Conservation (phyloP, 2,797 vertebrate species). For the Xerus rutilus region DNA sequence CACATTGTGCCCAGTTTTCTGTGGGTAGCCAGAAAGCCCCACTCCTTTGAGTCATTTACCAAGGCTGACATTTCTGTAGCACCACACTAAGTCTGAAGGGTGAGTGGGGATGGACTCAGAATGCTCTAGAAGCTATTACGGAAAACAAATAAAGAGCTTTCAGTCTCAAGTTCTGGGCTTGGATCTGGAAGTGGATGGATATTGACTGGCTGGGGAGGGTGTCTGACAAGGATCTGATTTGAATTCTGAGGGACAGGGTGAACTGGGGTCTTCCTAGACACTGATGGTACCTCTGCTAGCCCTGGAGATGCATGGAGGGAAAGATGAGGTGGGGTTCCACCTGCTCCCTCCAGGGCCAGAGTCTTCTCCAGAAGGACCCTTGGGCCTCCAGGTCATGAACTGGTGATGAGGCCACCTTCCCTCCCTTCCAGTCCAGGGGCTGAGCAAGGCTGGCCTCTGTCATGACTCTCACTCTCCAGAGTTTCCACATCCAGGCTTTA, state of each 20-base stretch:
- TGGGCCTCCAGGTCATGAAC: background rate
- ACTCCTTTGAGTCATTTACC: background rate
- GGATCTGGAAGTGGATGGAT: background rate
- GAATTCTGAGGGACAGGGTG: conserved; percentile 7
- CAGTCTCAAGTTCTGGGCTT: background rate
- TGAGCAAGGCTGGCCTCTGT: background rate
- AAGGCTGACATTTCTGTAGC: too few species aligned
- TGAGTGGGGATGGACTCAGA: background rate
- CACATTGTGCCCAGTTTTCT: background rate
- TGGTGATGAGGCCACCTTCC: background rate
- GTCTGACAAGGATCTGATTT: background rate
- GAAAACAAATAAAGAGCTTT: background rate
- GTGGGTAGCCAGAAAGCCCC: background rate
- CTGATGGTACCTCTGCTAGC: background rate
- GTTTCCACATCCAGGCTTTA: conserved; percentile 51
- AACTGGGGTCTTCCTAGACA: background rate
- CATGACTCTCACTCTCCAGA: background rate
- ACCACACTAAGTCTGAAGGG: too few species aligned
- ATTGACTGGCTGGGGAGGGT: background rate
- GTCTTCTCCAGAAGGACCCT: too few species aligned
- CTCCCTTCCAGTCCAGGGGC: background rate
- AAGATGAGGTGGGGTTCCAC: background rate
- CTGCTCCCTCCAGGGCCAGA: background rate
- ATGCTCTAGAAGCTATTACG: background rate
- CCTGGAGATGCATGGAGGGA: background rate